These are phyloP conservation scores for Onychorhynchus coronatus DNA, from an alignment of 2,113 vertebrate genomes.

Conservation along the genomic window DNA sequence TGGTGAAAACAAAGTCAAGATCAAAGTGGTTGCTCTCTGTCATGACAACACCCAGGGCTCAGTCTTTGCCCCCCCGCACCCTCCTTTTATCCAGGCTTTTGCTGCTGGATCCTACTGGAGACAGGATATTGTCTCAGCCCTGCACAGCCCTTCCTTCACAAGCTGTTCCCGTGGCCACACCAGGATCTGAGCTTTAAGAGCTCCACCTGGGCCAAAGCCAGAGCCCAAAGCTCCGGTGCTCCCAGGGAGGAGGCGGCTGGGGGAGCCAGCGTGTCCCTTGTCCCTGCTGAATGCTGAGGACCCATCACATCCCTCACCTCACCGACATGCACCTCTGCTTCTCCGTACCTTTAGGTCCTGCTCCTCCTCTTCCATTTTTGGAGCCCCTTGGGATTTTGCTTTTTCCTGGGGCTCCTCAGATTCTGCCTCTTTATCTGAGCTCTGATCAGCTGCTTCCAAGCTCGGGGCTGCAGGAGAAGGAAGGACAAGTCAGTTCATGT, in stretches of 20 bases:
- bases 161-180: background rate
- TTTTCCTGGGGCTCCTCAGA: constrained; percentile 79
- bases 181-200: background rate
- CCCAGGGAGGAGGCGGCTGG: background rate
- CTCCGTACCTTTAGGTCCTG: constrained; percentile 86
- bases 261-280: background rate
- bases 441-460: constrained; percentile 72
- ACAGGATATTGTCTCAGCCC: background rate
- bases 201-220: background rate
- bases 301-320: background rate
- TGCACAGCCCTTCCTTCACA: background rate
- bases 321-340: fast-evolving
- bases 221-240: background rate
- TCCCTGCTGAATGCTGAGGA: background rate
- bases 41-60: background rate
- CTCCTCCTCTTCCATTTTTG: constrained; percentile 83
- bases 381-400: constrained; percentile 62
- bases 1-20: background rate
- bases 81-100: background rate
- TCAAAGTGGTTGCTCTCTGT: background rate
- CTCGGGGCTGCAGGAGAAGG: constrained; percentile 56
- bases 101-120: background rate
- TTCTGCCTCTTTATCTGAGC: constrained; percentile 79
- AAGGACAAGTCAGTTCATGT: background rate
- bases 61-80: background rate